phyloP scores from a whole-genome alignment of 2,797 vertebrate genomes.

The Heteromormyrus szaboi region DNA sequence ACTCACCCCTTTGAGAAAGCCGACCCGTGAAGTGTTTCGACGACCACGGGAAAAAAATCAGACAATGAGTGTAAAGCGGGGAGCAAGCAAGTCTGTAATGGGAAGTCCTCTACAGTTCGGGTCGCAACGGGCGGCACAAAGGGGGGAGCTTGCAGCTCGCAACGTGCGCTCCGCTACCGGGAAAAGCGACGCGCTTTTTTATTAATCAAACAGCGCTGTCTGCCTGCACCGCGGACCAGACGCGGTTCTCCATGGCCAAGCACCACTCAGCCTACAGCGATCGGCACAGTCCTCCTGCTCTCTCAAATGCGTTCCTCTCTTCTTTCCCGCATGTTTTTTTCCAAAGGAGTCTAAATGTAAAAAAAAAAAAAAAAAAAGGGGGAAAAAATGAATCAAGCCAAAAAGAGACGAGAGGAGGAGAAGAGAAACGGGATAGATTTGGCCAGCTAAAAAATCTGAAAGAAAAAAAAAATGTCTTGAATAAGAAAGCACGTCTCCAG shows the following conservation, averaged over 20 bases:
- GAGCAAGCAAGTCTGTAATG: constrained; percentile 38
- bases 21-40: constrained; percentile 30
- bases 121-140: constrained; percentile 33
- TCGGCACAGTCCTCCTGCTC: constrained; percentile 23
- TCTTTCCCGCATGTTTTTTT: constrained; percentile 23
- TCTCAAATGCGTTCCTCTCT: constrained; percentile 19
- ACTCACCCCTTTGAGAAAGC: constrained; percentile 55
- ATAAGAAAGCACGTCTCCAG: constrained; percentile 36
- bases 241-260: constrained; percentile 53
- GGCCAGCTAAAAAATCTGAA: neutral
- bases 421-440: constrained; percentile 24
- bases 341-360: constrained; percentile 23
- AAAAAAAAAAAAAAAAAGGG: neutral
- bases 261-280: constrained; percentile 43
- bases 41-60: constrained; percentile 26
- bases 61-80: constrained; percentile 41
- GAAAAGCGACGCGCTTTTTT: constrained; percentile 38
- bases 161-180: constrained; percentile 57
- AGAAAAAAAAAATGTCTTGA: neutral
- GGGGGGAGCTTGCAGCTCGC: constrained; percentile 36
- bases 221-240: constrained; percentile 48
- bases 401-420: neutral
- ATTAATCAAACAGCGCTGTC: constrained; percentile 46
- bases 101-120: constrained; percentile 47
- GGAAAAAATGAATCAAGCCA: constrained; percentile 20